A percentile compares a stretch with the other conserved stretches of the same genome.
Evolutionary conservation across 2,888 invertebrate species (phyloP).

Genomic region (Odontocerum albicorne): DNA sequence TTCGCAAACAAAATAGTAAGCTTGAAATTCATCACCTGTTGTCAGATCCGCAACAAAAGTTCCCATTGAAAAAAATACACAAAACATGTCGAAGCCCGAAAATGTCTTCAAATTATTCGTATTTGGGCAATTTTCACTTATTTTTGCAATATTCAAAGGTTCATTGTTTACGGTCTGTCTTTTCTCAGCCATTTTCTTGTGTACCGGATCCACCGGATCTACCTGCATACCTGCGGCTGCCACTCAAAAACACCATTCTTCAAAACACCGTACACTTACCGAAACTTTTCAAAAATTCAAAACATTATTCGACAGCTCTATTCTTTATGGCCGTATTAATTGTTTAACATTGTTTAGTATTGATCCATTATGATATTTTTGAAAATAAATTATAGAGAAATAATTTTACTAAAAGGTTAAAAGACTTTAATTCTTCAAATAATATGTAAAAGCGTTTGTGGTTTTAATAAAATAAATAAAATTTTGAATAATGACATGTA

Average conservation of each 20-base stretch:
- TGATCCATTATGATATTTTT: no score
- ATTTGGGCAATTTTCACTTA: slow-evolving; percentile 34
- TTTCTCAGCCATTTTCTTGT: slow-evolving; percentile 27
- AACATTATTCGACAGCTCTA: no score
- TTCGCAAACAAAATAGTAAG: no score
- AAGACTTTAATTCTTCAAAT: no score
- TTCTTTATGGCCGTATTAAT: no score
- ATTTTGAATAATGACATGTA: no score
- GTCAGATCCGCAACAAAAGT: slow-evolving; percentile 61
- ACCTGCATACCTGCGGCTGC: neutral
- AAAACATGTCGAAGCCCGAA: slow-evolving; percentile 55
- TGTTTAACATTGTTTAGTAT: no score
- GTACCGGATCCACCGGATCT: slow-evolving; percentile 18
- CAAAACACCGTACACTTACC: neutral
- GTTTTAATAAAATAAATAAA: no score
- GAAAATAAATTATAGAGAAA: no score
- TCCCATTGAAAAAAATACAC: slow-evolving; percentile 59
- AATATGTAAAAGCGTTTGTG: no score
- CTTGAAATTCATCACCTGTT: no score
- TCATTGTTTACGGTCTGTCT: slow-evolving; percentile 17
- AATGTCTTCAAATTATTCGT: slow-evolving; percentile 52
- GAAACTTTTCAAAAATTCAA: neutral
- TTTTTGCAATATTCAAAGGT: slow-evolving; percentile 17
- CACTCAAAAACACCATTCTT: neutral
- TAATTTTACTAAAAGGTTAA: no score